Evolutionary conservation across 2,888 invertebrate species (phyloP).

Genomic region (Oasisia sp.): DNA sequence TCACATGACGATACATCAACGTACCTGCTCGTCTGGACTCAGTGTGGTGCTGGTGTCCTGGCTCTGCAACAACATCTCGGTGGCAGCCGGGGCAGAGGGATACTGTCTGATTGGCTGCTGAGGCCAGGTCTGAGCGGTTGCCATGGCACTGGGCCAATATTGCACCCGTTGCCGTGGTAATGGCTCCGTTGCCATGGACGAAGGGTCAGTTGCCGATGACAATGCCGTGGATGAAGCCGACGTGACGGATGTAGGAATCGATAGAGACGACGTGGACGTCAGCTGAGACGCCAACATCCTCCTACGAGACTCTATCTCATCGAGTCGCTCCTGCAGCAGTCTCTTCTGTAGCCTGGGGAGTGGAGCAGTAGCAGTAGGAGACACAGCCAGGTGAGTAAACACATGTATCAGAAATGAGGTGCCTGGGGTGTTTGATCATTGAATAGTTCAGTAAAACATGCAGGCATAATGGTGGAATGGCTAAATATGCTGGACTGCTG

Average conservation of each 20-base stretch:
- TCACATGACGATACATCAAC: background rate
- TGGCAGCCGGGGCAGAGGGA: background rate
- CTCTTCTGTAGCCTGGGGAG: background rate
- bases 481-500: too few species aligned
- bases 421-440: too few species aligned
- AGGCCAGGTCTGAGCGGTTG: background rate
- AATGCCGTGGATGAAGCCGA: background rate
- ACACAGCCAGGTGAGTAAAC: too few species aligned
- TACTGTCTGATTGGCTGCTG: background rate
- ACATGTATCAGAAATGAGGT: too few species aligned
- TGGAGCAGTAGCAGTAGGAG: too few species aligned
- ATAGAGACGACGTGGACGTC: background rate
- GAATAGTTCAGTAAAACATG: too few species aligned
- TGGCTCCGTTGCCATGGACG: conserved; percentile 5
- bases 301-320: background rate
- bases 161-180: background rate
- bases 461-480: too few species aligned
- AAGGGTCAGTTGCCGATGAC: background rate
- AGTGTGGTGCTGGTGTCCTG: background rate
- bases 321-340: background rate
- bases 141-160: background rate
- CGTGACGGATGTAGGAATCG: background rate
- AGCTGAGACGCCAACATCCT: background rate
- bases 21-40: background rate
- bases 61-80: background rate